Percentiles rank a stretch among this genome's conserved stretches.
These are phyloP conservation scores for Danaus melanippus DNA, from an alignment of 1,140 invertebrate species.

Conservation along the genomic window DNA sequence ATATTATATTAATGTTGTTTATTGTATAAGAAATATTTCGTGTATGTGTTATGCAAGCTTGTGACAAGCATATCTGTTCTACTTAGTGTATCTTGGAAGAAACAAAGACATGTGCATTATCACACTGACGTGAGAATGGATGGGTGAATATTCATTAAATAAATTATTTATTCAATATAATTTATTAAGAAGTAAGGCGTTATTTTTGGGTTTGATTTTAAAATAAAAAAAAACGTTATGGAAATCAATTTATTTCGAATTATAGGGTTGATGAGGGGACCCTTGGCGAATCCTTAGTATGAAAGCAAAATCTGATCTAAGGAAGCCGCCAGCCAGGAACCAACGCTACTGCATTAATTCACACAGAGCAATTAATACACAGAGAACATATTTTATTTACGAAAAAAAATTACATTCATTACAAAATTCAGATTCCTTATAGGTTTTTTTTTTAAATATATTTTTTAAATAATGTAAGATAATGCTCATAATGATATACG, in stretches of 20 bases:
- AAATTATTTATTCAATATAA: too few relatives aligned
- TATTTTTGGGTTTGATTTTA: too few relatives aligned
- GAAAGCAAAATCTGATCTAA: conserved; percentile 66
- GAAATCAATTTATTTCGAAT: conserved; percentile 14
- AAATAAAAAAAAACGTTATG: neutral
- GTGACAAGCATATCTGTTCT: too few relatives aligned
- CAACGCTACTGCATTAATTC: conserved; percentile 54
- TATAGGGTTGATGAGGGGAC: conserved; percentile 14
- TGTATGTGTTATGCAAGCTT: too few relatives aligned
- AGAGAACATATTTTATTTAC: conserved; percentile 5
- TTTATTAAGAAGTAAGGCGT: too few relatives aligned
- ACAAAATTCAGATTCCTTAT: conserved; percentile 3
- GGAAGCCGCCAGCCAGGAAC: conserved; percentile 44
- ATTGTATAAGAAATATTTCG: too few relatives aligned
- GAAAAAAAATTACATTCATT: conserved; percentile 3
- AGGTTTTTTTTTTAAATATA: conserved; percentile 54
- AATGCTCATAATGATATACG: too few relatives aligned
- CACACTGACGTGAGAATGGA: too few relatives aligned
- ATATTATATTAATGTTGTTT: too few relatives aligned
- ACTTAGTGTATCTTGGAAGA: too few relatives aligned
- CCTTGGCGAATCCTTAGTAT: conserved; percentile 43
- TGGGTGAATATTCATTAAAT: too few relatives aligned
- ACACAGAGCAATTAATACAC: conserved; percentile 30
- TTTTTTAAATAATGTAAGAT: conserved; percentile 3
- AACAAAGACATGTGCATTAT: too few relatives aligned